These are phyloP conservation scores for Carollia perspicillata DNA, from an alignment of 2,113 vertebrate genomes.

Conservation along the genomic window DNA sequence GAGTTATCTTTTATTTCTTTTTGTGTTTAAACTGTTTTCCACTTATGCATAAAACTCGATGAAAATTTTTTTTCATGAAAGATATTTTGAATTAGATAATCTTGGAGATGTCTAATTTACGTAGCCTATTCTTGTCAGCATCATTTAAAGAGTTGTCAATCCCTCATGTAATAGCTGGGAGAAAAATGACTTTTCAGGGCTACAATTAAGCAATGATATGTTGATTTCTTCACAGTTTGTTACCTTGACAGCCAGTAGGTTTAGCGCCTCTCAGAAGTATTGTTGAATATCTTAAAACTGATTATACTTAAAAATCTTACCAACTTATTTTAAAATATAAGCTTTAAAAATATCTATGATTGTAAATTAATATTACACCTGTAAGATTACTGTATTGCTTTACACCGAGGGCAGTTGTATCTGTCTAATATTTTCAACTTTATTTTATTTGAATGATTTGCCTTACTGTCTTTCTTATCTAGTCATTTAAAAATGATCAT, in stretches of 20 bases:
- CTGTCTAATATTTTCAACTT: background rate
- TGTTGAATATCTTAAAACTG: background rate
- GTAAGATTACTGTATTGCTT: background rate
- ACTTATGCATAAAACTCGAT: background rate
- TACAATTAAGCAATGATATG: background rate
- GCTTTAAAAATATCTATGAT: background rate
- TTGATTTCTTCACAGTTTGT: background rate
- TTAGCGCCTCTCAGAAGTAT: background rate
- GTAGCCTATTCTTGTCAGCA: background rate
- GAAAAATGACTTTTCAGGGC: background rate
- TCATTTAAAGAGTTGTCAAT: background rate
- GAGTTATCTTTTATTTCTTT: background rate
- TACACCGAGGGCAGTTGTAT: background rate
- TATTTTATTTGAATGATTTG: constrained; percentile 8
- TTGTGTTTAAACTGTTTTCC: background rate
- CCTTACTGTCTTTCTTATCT: background rate
- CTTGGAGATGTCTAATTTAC: background rate
- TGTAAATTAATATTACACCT: background rate
- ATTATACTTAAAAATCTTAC: background rate
- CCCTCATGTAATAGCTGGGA: background rate
- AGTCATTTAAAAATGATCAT: background rate
- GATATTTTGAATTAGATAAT: background rate
- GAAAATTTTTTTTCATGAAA: background rate
- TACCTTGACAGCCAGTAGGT: background rate
- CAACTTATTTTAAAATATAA: background rate